These are phyloP conservation scores for Microtus pennsylvanicus DNA, from an alignment of 2,113 vertebrate genomes.

Conservation along the genomic window DNA sequence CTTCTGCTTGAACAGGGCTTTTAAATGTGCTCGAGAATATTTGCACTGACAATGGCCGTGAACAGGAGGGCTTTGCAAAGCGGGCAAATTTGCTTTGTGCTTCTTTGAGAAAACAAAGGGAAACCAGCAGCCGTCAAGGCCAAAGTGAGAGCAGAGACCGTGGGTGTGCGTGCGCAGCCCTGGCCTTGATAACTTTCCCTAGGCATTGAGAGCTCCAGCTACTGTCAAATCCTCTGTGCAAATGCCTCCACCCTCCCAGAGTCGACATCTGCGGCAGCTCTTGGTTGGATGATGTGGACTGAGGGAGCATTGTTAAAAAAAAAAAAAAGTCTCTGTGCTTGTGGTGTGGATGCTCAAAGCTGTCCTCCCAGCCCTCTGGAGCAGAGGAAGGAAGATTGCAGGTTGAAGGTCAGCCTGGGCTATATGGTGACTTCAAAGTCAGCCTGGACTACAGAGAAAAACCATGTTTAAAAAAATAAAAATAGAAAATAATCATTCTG, in stretches of 20 bases:
- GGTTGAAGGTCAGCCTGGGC: background rate
- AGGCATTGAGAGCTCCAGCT: background rate
- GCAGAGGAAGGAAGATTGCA: background rate
- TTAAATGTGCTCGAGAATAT: conserved; percentile 58
- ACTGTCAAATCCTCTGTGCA: background rate
- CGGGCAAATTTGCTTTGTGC: conserved; percentile 42
- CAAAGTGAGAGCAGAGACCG: background rate
- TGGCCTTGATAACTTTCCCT: background rate
- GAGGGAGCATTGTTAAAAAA: background rate
- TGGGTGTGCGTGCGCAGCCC: rapidly evolving
- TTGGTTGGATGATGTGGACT: background rate
- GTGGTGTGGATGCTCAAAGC: background rate
- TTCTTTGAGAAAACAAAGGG: conserved; percentile 68
- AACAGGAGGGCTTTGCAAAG: background rate
- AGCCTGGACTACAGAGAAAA: background rate
- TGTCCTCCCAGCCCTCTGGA: background rate
- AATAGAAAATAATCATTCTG: background rate
- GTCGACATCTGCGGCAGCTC: background rate
- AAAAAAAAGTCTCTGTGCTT: background rate
- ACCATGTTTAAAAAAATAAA: background rate
- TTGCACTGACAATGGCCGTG: conserved; percentile 48
- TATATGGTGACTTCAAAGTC: background rate
- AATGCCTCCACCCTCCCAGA: background rate
- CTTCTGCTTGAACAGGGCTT: conserved; percentile 63
- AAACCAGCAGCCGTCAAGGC: conserved; percentile 48